Evolutionary conservation across 1,140 invertebrate genomes (phyloP).

Genomic region (Adoxophyes honmai): DNA sequence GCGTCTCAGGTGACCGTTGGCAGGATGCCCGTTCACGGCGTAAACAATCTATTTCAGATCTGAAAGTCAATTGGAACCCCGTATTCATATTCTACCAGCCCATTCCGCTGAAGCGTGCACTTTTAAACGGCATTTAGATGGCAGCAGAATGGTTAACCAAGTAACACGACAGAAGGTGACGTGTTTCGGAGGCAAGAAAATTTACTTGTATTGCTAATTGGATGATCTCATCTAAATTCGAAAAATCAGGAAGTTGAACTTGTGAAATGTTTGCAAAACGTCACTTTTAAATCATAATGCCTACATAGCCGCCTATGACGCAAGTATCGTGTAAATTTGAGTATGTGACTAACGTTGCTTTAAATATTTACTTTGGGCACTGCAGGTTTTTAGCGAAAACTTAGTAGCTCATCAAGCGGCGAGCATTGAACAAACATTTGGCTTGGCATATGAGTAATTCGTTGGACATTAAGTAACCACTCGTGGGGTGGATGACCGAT

Average conservation of each 20-base stretch:
- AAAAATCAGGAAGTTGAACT: no score
- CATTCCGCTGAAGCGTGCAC: constrained; percentile 29
- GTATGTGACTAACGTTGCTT: constrained; percentile 1
- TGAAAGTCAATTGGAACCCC: constrained; percentile 51
- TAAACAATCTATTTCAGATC: constrained; percentile 73
- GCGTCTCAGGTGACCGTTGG: constrained; percentile 59
- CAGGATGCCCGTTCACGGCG: constrained; percentile 53
- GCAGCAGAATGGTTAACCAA: no score
- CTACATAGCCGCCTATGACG: background rate
- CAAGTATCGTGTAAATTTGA: constrained; percentile 4
- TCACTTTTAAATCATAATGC: background rate
- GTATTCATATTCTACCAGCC: constrained; percentile 42
- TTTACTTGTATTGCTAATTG: no score
- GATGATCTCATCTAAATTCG: no score
- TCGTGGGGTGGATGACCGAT: constrained; percentile 61
- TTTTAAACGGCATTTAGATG: constrained; percentile 1
- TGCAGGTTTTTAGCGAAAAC: constrained; percentile 27
- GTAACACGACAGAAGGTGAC: no score
- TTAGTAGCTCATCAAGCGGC: constrained; percentile 43
- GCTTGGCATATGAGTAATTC: constrained; percentile 57
- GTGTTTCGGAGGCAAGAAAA: no score
- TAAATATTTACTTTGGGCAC: constrained; percentile 10
- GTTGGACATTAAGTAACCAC: constrained; percentile 64
- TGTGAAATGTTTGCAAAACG: background rate
- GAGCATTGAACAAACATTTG: constrained; percentile 53